Evolutionary conservation across 2,888 invertebrate species (phyloP).

Genomic region (Ischnus inquisitorius): DNA sequence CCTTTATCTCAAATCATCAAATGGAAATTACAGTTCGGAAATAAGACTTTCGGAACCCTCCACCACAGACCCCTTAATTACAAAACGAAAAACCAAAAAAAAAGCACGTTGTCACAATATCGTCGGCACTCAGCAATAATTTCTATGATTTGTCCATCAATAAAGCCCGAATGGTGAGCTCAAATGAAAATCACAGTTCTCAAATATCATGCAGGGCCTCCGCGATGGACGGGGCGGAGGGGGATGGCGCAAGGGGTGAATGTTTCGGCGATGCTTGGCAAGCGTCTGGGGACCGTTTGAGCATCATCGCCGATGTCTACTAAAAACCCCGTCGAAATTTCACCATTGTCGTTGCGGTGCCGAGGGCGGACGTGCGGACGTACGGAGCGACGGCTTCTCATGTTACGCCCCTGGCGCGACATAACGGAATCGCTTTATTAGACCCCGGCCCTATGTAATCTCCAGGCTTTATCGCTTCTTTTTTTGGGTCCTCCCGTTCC

Average conservation of each 20-base stretch:
- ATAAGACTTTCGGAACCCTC: no score
- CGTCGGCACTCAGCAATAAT: neutral
- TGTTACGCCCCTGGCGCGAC: slow-evolving; percentile 80
- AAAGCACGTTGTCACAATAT: neutral
- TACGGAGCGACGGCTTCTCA: slow-evolving; percentile 81
- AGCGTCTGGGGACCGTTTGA: neutral
- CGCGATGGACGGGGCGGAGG: neutral
- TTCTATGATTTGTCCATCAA: neutral
- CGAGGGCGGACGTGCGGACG: slow-evolving; percentile 73
- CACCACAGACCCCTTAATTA: neutral
- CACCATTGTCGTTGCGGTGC: slow-evolving; percentile 71
- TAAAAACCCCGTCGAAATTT: slow-evolving; percentile 78
- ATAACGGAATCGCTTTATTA: slow-evolving; percentile 85
- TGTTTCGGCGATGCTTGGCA: neutral
- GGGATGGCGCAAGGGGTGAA: no score
- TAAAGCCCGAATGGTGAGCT: neutral
- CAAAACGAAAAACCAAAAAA: neutral
- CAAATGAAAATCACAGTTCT: slow-evolving; percentile 30
- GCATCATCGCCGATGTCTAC: slow-evolving; percentile 61
- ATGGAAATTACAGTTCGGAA: no score
- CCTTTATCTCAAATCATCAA: no score
- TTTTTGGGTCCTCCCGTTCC: slow-evolving; percentile 34
- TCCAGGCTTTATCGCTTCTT: slow-evolving; percentile 30
- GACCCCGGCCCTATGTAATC: slow-evolving; percentile 70
- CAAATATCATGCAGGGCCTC: slow-evolving; percentile 22